Base-by-base conservation (phyloP, 2,888 invertebrate genomes). In the Drosophila kanekoi region DNA sequence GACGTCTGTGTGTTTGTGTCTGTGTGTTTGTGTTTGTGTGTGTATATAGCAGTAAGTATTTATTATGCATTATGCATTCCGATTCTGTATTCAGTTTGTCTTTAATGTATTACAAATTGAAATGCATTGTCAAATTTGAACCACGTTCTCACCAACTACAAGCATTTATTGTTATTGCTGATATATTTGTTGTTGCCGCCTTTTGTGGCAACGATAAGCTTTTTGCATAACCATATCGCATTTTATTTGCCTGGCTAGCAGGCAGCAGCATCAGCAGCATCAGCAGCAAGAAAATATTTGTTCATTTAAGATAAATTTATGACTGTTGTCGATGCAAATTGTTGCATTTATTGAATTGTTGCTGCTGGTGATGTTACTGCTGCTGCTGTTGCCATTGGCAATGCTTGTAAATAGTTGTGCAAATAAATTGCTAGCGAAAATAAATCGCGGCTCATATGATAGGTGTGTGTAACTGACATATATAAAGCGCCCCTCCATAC, bases 261-360 rank as follows among this genome's bases (percentile, higher is more conserved):
- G 59, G n/a, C 44, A 72, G 28, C 60, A 41, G 13, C 32, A 44
- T 23, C 44, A 72, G 28, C 60, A 41, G 13, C 32, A 44, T 23
- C 40, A 57, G 79, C 80, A 79, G 85, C 72, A 87, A 87, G 81
- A 79, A 85, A 87, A 81, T 85, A 81, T 85, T 87, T 88, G 84
- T 88, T 83, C 87, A 81, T 88, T 88, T 83, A 87, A 85, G 85
- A 79, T 87, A 87, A 79, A 88, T 85, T 85, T 88, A 89, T 84
- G 76, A 77, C 79, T 83, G 87, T 86, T 87, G 79, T 84, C 82
- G 73, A 65, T 83, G 83, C 87, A 84, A 84, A 84, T 84, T 88
- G 88, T 67, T 72, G 79, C 83, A 84, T 87, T 85, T 88, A 84
- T 84, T 86, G 88, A 77, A 77, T 87, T 78, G 77, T 66, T 81